A percentile compares a stretch with the other conserved stretches of the same genome.
These are phyloP conservation scores for Acromyrmex heyeri DNA, from an alignment of 1,140 invertebrate species.

Conservation along the genomic window DNA sequence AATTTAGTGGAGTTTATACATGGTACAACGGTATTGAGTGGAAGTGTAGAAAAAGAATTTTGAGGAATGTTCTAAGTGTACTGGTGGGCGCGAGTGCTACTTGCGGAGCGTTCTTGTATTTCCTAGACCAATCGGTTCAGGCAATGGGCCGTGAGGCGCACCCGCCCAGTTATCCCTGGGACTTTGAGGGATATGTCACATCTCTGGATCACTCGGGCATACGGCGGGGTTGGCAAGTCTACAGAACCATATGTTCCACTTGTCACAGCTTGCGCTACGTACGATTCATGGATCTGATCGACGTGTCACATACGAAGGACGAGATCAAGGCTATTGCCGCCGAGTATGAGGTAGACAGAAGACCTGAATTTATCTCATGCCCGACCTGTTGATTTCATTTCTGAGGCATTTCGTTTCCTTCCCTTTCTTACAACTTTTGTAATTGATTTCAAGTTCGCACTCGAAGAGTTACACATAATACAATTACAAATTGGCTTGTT, in stretches of 20 bases:
- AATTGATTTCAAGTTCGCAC: not conserved
- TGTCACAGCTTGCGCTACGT: conserved; percentile 98
- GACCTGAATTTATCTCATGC: conserved; percentile 25
- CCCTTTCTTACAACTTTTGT: not conserved
- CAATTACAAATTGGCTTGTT: conserved; percentile 16
- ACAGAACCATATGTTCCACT: conserved; percentile 98
- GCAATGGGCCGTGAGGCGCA: conserved; percentile 83
- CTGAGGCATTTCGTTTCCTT: not conserved
- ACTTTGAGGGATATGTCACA: conserved; percentile 91
- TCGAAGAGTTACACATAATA: conserved; percentile 9
- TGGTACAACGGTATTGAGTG: not conserved
- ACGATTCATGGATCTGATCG: conserved; percentile 96
- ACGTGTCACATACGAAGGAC: conserved; percentile 94
- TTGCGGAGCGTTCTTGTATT: conserved; percentile 66
- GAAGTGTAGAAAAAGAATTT: not conserved
- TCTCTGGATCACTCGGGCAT: conserved; percentile 95
- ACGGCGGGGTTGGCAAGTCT: conserved; percentile 98
- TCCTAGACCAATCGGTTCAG: conserved; percentile 69
- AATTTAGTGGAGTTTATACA: not conserved
- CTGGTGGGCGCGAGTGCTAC: conserved; percentile 39
- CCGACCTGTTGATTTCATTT: not conserved
- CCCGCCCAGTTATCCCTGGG: conserved; percentile 94
- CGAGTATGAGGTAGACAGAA: conserved; percentile 90
- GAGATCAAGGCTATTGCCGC: conserved; percentile 97
- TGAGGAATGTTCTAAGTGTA: not conserved